Conservation (phyloP, 2,888 invertebrate genomes). For the Tetrapedia diversipes region DNA sequence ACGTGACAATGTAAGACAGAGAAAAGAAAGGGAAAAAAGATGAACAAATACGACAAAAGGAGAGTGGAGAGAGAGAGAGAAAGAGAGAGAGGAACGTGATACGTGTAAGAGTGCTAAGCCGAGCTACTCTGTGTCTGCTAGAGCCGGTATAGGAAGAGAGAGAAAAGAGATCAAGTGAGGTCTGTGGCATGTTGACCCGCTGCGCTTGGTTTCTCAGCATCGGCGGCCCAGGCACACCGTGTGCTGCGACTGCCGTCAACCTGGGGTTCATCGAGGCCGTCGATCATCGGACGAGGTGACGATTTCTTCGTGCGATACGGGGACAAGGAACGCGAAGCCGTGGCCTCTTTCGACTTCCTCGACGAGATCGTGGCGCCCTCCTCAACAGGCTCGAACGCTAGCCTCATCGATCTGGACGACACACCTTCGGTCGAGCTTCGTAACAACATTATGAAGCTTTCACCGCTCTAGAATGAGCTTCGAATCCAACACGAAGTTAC, state of each 20-base stretch:
- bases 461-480: conserved; percentile 69
- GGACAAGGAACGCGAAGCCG: conserved; percentile 90
- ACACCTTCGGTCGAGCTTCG: conserved; percentile 64
- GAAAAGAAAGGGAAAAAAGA: conserved; percentile 29
- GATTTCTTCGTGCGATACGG: conserved; percentile 92
- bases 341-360: conserved; percentile 91
- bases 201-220: conserved; percentile 79
- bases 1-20: conserved; percentile 18
- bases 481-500: conserved; percentile 8
- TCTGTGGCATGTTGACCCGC: conserved; percentile 78
- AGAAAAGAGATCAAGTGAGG: conserved; percentile 74
- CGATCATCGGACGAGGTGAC: conserved; percentile 90
- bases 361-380: conserved; percentile 84
- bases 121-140: conserved; percentile 80
- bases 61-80: conserved; percentile 44
- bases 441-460: conserved; percentile 75
- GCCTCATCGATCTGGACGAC: conserved; percentile 66
- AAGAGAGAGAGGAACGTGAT: conserved; percentile 61
- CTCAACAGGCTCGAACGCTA: conserved; percentile 60
- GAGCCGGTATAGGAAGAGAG: conserved; percentile 75
- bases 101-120: conserved; percentile 77
- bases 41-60: conserved; percentile 20
- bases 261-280: conserved; percentile 85
- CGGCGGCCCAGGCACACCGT: conserved; percentile 82
- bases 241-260: conserved; percentile 79